These are phyloP conservation scores for Abrostola tripartita DNA, from an alignment of 2,888 invertebrate species.

Conservation along the genomic window DNA sequence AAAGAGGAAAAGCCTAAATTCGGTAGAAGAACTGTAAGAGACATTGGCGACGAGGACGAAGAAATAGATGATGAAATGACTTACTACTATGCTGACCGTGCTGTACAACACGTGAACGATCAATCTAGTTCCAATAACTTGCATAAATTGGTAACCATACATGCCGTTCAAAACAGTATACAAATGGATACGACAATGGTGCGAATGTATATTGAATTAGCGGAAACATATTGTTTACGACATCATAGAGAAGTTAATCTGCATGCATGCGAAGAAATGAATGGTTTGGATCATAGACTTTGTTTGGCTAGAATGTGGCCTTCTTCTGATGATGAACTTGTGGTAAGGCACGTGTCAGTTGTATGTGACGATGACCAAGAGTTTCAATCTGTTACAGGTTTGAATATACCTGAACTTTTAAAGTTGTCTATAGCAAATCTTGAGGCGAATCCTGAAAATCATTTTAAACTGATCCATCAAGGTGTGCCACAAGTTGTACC, in stretches of 20 bases:
- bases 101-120: conserved; percentile 68
- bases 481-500: conserved; percentile 75
- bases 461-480: conserved; percentile 69
- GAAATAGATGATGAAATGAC: conserved; percentile 73
- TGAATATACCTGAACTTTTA: conserved; percentile 65
- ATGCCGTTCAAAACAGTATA: conserved; percentile 64
- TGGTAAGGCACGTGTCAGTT: conserved; percentile 65
- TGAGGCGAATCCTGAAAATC: conserved; percentile 63
- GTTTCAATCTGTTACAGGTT: conserved; percentile 69
- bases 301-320: conserved; percentile 77
- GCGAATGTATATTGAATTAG: conserved; percentile 77
- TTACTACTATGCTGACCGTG: conserved; percentile 74
- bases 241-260: conserved; percentile 61
- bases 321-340: conserved; percentile 72
- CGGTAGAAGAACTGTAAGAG: conserved; percentile 57
- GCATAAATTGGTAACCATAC: conserved; percentile 73
- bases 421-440: conserved; percentile 66
- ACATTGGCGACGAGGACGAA: conserved; percentile 64
- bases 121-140: conserved; percentile 68
- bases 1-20: conserved; percentile 34
- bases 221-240: conserved; percentile 73
- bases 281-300: conserved; percentile 69
- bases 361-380: conserved; percentile 74
- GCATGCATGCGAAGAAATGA: conserved; percentile 73
- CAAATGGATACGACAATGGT: conserved; percentile 70